Conservation (phyloP, 2,888 invertebrate species). For the Alloscopus bannaensis region DNA sequence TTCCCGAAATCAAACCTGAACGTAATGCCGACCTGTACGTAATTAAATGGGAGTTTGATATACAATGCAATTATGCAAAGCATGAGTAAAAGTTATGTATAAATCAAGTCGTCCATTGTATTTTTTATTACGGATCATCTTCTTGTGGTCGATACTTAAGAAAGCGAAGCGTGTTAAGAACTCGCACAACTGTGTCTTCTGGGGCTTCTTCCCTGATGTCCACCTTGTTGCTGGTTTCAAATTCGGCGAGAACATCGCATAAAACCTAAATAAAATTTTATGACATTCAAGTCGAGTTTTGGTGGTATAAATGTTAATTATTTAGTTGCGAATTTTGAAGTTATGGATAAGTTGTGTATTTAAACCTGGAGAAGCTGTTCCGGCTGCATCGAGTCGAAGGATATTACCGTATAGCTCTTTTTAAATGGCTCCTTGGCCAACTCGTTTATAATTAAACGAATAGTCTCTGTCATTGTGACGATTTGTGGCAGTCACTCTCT, state of each 20-base stretch:
- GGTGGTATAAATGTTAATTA: neutral
- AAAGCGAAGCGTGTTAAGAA: slow-evolving; percentile 83
- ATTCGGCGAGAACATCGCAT: slow-evolving; percentile 84
- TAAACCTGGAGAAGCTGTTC: slow-evolving; percentile 83
- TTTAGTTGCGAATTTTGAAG: neutral
- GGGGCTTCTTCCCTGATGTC: slow-evolving; percentile 84
- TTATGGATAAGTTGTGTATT: neutral
- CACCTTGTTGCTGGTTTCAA: slow-evolving; percentile 83
- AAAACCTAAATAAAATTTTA: slow-evolving; percentile 79
- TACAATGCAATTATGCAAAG: neutral
- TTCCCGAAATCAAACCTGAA: slow-evolving; percentile 84
- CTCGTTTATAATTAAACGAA: slow-evolving; percentile 84
- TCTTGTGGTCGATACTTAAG: slow-evolving; percentile 86
- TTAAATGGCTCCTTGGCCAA: slow-evolving; percentile 84
- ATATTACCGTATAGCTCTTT: slow-evolving; percentile 87
- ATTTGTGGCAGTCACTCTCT: no score
- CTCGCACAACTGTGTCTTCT: slow-evolving; percentile 84
- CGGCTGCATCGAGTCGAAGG: slow-evolving; percentile 87
- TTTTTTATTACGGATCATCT: slow-evolving; percentile 76
- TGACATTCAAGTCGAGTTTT: neutral
- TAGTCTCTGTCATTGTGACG: slow-evolving; percentile 81
- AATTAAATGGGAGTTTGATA: neutral
- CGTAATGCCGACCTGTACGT: slow-evolving; percentile 78
- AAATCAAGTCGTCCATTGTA: neutral
- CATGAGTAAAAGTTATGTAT: neutral